Evolutionary conservation across 2,888 invertebrate species (phyloP), one percentile per base, ranked within the genome.

Genomic region (Lasioglossum vierecki): DNA sequence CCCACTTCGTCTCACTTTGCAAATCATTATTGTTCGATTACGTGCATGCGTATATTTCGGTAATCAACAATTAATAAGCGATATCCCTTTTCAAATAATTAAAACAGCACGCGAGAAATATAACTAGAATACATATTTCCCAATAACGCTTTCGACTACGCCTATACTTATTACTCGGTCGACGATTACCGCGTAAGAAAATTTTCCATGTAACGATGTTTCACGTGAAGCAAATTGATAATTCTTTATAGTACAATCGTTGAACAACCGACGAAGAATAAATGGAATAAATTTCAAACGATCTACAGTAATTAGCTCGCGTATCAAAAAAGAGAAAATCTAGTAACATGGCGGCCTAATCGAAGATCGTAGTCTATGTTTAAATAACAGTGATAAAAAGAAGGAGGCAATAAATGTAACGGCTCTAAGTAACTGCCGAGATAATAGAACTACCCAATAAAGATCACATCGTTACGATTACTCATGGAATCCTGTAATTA

Each of bases 361-460:
- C 35, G 22, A 22, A 76, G n/a, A 35, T 74, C 82, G 39, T n/a
- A 13, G 70, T 53, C 44, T 35, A 63, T 82, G 41, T 73, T 73
- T 39, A 53, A 73, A 22, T 53, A 73, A 26, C 22, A 30, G 13
- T 41, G 39, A n/a, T 70, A 70, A 70, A 70, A 41, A 70, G 41
- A n/a, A 41, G 11, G 22, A 41, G 53, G 53, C 8, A 30, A 66
- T 13, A 44, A 18, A 46, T 30, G 30, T 71, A 4, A 30, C 22
- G 9, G 9, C 22, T 30, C 26, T 39, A 39, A 11, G 11, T 44
- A 44, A 35, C 11, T 77, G 26, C n/a, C 8, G 13, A 66, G 13
- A 4, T 82, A 35, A 8, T 35, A 8, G 4, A 72, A 22, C 74
- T 30, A 35, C 46, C 30, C 5, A 13, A 30, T 13, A 46, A 22